A percentile compares a stretch with the other conserved stretches of the same genome.
Evolutionary conservation across 2,797 vertebrate genomes (phyloP).

Genomic region (Sternarchorhynchus goeldii): DNA sequence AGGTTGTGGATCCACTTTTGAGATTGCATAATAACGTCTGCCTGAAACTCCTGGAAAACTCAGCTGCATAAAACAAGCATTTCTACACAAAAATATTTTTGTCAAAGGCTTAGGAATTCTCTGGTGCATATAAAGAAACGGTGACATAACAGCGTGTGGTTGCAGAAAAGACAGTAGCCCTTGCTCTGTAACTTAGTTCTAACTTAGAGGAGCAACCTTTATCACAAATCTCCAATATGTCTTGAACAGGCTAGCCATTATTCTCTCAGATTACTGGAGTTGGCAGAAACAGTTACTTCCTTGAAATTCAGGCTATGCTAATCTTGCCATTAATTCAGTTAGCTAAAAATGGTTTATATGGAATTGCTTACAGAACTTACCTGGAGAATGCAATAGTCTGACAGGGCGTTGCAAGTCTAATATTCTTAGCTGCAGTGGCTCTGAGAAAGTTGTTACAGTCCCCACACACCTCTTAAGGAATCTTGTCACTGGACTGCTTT

Average conservation of each 20-base stretch:
- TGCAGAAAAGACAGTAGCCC: background rate
- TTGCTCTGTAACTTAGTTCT: background rate
- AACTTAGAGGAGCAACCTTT: conserved; percentile 1
- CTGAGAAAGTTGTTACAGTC: background rate
- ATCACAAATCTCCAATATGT: background rate
- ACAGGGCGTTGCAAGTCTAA: conserved; percentile 9
- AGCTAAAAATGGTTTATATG: background rate
- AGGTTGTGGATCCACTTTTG: conserved; percentile 4
- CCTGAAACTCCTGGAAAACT: background rate
- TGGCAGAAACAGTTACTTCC: background rate
- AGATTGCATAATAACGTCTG: background rate
- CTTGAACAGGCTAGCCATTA: background rate
- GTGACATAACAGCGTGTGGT: background rate
- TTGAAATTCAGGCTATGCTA: background rate
- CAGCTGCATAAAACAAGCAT: background rate
- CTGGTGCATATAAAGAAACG: background rate
- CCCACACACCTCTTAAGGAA: conserved; percentile 20
- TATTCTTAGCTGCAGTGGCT: background rate
- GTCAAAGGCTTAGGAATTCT: background rate
- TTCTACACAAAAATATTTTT: conserved; percentile 15
- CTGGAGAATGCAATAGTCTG: conserved; percentile 12
- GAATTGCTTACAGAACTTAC: background rate
- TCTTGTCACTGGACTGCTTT: conserved; percentile 21
- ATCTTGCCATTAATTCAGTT: background rate
- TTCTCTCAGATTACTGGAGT: background rate